Evolutionary conservation across 1,140 invertebrate genomes (phyloP).

Genomic region (Macrotrachela quadricornifera): DNA sequence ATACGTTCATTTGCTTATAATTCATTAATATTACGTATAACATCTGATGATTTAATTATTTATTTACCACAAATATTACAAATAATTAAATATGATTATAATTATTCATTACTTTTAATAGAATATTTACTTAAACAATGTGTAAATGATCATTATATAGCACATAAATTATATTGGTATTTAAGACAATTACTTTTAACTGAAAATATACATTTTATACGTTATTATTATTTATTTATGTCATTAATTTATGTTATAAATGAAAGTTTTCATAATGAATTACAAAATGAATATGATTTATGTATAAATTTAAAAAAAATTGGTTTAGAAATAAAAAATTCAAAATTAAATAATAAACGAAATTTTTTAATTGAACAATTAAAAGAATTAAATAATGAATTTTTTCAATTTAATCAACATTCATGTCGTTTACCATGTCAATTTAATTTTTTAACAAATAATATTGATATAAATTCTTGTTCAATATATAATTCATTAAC

Average conservation of each 20-base stretch:
- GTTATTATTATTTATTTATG: no score
- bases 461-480: neutral
- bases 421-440: slow-evolving; percentile 2
- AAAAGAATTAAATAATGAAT: neutral
- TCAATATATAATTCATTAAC: neutral
- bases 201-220: neutral
- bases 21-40: slow-evolving; percentile 64
- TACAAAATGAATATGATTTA: no score
- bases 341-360: neutral
- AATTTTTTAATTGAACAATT: neutral
- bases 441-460: neutral
- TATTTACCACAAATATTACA: slow-evolving; percentile 60
- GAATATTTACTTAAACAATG: slow-evolving; percentile 59
- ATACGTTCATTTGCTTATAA: slow-evolving; percentile 59
- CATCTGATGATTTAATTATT: slow-evolving; percentile 44
- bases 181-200: neutral
- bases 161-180: slow-evolving; percentile 78
- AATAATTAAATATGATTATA: slow-evolving; percentile 74
- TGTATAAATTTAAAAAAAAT: no score
- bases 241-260: no score
- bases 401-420: neutral
- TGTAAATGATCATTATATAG: slow-evolving; percentile 60
- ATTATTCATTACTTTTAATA: slow-evolving; percentile 61
- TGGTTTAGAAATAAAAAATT: no score
- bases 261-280: no score